Base-by-base conservation (phyloP, 2,888 invertebrate species). In the Morinoia aosen region DNA sequence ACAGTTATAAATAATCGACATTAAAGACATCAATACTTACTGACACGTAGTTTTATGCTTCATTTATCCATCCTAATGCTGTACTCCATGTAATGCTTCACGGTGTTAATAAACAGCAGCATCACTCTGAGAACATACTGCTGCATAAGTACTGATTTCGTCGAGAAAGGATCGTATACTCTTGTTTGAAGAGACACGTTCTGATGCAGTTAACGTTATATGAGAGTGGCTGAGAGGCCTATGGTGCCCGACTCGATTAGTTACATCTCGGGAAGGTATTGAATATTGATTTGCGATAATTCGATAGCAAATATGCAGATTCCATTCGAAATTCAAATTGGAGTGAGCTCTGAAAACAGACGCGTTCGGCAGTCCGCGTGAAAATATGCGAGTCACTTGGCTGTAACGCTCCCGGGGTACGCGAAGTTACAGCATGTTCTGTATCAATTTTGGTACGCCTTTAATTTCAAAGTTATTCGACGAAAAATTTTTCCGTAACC, bases 271-370 rank as follows among this genome's bases (percentile, higher is more conserved):
- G 93, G 57, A 57, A 93, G 93, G 93, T 93, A 93, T 93, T 93
- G 93, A 56, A 93, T 93, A 93, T 93, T 93, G 93, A 93, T 93
- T 93, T 93, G 57, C 93, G 93, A 93, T 93, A 93, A 93, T 93
- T 57, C 93, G 93, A 93, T 93, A 93, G 93, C 93, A 93, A 93
- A 93, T 93, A 93, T 93, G 93, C 93, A 93, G 93, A 93, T 93
- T 93, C 57, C 93, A 93, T 93, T 93, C 93, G 57, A 48, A 93
- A 56, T 93, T 93, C 93, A 93, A 93, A 93, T 57, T 93, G 93
- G 93, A 93, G 93, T 56, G 93, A 93, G 93, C 93, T 57, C 93
- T 93, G 93, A 93, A 93, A 93, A 93, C 93, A 93, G 93, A 93
- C 57, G 93, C 25, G 56, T 93, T 93, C 93, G 93, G 25, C 93